Base-by-base conservation (phyloP, 2,888 invertebrate genomes). In the Teinopalpus imperialis region DNA sequence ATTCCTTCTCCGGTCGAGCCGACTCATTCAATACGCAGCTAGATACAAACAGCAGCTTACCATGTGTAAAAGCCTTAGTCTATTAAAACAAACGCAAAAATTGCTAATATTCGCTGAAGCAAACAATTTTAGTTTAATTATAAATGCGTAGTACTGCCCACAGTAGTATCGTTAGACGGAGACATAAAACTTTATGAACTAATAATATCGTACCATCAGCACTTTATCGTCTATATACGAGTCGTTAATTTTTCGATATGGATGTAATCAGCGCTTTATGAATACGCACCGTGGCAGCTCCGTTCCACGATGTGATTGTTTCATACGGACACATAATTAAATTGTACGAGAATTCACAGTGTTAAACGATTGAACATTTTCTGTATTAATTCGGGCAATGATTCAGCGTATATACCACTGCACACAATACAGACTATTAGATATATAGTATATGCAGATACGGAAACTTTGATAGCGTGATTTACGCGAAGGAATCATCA, bases 211-310 rank as follows among this genome's bases (percentile, higher is more conserved):
- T 50, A 47, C 59, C 56, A 51, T 58, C 49, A 50, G 54, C 51
- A 57, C 51, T 66, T 76, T 69, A 74, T 64, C 56, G 51, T 49
- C 48, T 31, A 21, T 43, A 51, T 59, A 61, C 52, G 52, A 57
- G 48, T 64, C 64, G 60, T 71, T 60, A 62, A 55, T 52, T 54
- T 51, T 43, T 41, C 45, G 47, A 57, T 56, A 59, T 56, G 56
- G 53, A 56, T 51, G 57, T 63, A 63, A 66, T 63, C 53, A 57
- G 45, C 36, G 30, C 36, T 43, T 52, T 43, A 40, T 41, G 39
- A 42, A 36, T 44, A 36, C 20, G 26, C 18, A 9, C 26, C 6
- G 12, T 9, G 31, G 30, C 27, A 31, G 23, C 43, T 6, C 18
- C n/a, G 31, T 12, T 14, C n/a, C 7, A 18, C 4, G 5, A 39